These are phyloP conservation scores for Mechanitis mazaeus DNA, from an alignment of 2,888 invertebrate genomes.

Conservation along the genomic window DNA sequence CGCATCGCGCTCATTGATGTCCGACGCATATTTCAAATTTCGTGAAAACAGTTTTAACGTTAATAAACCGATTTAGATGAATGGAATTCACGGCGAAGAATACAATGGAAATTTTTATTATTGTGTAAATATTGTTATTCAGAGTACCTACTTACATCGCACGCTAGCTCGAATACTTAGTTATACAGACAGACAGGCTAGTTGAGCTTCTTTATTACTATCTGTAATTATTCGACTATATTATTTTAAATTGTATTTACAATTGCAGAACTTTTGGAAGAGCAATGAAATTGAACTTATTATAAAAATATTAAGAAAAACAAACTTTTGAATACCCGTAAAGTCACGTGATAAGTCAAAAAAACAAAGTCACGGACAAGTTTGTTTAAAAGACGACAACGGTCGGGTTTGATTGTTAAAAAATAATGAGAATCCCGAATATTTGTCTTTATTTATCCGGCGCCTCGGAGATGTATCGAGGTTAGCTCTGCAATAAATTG, in stretches of 20 bases:
- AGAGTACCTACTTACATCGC: too few species aligned
- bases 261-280: too few species aligned
- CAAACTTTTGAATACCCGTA: too few species aligned
- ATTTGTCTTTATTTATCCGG: constrained; percentile 4
- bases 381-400: constrained; percentile 4
- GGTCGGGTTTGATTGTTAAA: constrained; percentile 8
- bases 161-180: too few species aligned
- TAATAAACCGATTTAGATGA: constrained; percentile 44
- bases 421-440: constrained; percentile 5
- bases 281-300: too few species aligned
- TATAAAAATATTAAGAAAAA: too few species aligned
- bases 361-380: background rate
- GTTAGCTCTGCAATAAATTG: constrained; percentile 10
- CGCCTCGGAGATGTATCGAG: constrained; percentile 16
- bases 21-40: constrained; percentile 45
- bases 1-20: constrained; percentile 44
- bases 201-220: too few species aligned
- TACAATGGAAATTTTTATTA: constrained; percentile 4
- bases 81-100: constrained; percentile 40
- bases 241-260: too few species aligned
- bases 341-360: background rate
- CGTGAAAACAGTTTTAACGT: constrained; percentile 34
- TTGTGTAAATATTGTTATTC: background rate
- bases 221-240: too few species aligned
- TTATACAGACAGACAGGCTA: too few species aligned